Base-by-base conservation (phyloP, 2,888 invertebrate species). In the Lasioglossum figueresi region DNA sequence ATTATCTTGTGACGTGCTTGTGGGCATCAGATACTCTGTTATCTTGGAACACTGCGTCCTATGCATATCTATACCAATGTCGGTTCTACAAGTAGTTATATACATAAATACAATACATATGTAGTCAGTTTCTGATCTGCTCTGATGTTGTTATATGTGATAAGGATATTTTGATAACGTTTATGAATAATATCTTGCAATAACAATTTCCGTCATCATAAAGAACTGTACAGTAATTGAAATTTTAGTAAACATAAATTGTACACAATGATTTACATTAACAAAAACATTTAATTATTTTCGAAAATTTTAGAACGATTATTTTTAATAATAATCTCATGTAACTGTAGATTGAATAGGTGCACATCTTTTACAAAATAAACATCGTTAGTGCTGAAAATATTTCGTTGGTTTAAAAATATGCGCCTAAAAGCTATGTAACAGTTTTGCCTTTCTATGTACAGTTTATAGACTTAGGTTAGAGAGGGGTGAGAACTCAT, bases 381-480 rank as follows among this genome's bases (percentile, higher is more conserved):
- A 2, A 40, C 6, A 2, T 23, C 40, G 23, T 76, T 19, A 5
- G 23, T 23, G 0, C 56, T 23, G 16, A 31, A 8, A 31, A n/a
- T 14, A 79, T 34, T 66, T 19, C 66, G 16, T 31, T 27, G 4
- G n/a, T 66, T 73, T 48, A 3, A 73, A 79, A 82, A 52, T 73
- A 23, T 52, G 72, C 40, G 16, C 31, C 40, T 43, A 34, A 23
- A 59, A 72, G 34, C n/a, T 73, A 16, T n/a, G 43, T 2, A 76
- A 34, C 34, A 23, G 77, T 75, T 37, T 70, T 31, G 45, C 77
- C 70, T 75, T 56, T 84, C 77, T 79, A 79, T 19, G 52, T 59
- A n/a, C 8, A 79, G 45, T 56, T 12, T n/a, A 23, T 82, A 56
- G n/a, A 66, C 37, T 48, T 66, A 82, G 71, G 37, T 45, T 66